These are phyloP conservation scores for Onychorhynchus coronatus DNA, from an alignment of 2,113 vertebrate species.

Conservation along the genomic window DNA sequence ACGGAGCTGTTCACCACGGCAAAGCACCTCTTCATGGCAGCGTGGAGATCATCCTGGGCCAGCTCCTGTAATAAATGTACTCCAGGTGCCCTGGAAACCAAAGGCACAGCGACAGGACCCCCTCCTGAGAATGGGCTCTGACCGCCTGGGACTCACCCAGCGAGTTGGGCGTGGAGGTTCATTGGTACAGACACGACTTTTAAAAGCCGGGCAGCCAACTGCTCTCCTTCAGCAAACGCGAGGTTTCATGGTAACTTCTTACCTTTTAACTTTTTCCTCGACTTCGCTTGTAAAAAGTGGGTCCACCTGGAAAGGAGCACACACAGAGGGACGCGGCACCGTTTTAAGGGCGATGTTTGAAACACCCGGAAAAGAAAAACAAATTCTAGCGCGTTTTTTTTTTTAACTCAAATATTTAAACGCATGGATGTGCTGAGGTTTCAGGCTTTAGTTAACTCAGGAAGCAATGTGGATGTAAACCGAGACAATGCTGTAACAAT, in stretches of 20 bases:
- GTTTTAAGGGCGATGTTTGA: not conserved
- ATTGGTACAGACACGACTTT: fast-evolving
- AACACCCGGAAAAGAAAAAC: not conserved
- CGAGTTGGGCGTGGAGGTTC: not conserved
- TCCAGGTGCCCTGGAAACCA: slow-evolving; percentile 76
- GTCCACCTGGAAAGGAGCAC: slow-evolving; percentile 78
- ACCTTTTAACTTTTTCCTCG: slow-evolving; percentile 82
- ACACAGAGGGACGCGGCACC: not conserved
- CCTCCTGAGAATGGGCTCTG: not conserved
- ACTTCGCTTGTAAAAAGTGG: slow-evolving; percentile 80
- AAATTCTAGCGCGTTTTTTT: not conserved
- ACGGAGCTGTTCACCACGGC: slow-evolving; percentile 90
- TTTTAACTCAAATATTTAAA: not conserved
- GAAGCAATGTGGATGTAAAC: not conserved
- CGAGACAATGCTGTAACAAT: not conserved
- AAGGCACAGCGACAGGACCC: not conserved
- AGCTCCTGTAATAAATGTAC: slow-evolving; percentile 83
- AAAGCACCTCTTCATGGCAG: slow-evolving; percentile 77
- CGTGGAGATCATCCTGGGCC: slow-evolving; percentile 84
- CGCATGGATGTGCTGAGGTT: not conserved
- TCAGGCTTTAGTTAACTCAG: not conserved
- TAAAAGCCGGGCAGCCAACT: not conserved
- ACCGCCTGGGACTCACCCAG: not conserved
- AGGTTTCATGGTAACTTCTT: not conserved
- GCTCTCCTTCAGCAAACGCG: not conserved